Conservation (phyloP, 2,888 invertebrate species). For the Philereme vetulata region DNA sequence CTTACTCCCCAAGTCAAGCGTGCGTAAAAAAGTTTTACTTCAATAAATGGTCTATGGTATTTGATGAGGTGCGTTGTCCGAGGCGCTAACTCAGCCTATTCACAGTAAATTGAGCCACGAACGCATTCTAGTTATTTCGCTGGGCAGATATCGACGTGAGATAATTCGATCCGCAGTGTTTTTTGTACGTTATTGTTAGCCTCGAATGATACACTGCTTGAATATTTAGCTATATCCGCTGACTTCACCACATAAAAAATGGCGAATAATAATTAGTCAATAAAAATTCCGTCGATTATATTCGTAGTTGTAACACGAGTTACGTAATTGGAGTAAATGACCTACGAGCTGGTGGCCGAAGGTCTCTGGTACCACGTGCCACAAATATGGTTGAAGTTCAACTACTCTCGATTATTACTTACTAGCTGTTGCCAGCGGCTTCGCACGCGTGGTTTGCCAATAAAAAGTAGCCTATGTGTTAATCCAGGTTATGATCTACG, state of each 20-base stretch:
- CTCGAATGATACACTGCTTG: conserved; percentile 81
- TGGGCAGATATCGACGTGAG: conserved; percentile 68
- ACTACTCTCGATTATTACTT: conserved; percentile 38
- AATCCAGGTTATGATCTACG: no score
- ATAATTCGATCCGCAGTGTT: conserved; percentile 65
- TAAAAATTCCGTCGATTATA: conserved; percentile 83
- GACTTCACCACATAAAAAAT: conserved; percentile 82
- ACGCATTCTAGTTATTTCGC: conserved; percentile 7
- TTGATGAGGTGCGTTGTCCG: no score
- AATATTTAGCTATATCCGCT: conserved; percentile 84
- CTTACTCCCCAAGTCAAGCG: no score
- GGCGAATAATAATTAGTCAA: conserved; percentile 83
- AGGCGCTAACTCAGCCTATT: no score
- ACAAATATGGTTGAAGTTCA: conserved; percentile 39
- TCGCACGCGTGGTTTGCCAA: no score
- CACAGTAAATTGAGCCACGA: no score
- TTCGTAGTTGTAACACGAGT: conserved; percentile 76
- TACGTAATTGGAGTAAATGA: conserved; percentile 83
- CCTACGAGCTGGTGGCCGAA: conserved; percentile 75
- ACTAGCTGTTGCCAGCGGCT: no score
- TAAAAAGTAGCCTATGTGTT: no score
- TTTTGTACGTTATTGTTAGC: conserved; percentile 79
- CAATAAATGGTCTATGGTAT: no score
- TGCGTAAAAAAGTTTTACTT: no score
- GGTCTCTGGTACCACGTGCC: conserved; percentile 69